phyloP scores from a whole-genome alignment of 2,888 invertebrate genomes.

The Conus canariensis region DNA sequence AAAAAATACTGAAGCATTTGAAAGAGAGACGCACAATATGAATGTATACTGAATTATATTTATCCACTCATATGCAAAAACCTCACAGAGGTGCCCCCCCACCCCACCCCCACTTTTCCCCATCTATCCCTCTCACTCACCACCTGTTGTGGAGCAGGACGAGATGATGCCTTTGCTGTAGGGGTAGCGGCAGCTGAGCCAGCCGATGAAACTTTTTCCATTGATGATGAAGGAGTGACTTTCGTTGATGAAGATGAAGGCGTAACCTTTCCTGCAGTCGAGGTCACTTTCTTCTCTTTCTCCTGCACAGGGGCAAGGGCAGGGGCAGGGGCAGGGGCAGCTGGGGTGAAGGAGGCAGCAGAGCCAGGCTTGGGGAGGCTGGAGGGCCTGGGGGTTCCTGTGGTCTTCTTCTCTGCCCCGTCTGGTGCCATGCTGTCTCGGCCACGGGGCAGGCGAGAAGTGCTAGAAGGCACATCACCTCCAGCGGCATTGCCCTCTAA shows the following conservation, averaged over 20 bases:
- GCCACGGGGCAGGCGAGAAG: conserved; percentile 51
- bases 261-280: background rate
- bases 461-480: conserved; percentile 46
- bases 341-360: conserved; percentile 9
- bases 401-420: conserved; percentile 48
- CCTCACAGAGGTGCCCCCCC: too few species aligned
- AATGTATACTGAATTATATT: too few species aligned
- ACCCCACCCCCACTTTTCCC: too few species aligned
- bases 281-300: background rate
- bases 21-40: too few species aligned
- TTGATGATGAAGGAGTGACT: background rate
- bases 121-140: too few species aligned
- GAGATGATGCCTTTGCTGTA: conserved; percentile 1
- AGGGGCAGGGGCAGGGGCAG: conserved; percentile 1
- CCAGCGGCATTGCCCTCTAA: conserved; percentile 47
- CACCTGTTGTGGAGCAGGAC: conserved; percentile 28
- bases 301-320: background rate
- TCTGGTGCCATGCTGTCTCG: conserved; percentile 55
- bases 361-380: conserved; percentile 31
- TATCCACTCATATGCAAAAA: too few species aligned
- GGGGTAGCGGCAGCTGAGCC: background rate
- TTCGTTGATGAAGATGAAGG: background rate
- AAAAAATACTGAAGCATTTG: too few species aligned
- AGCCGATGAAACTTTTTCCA: background rate
- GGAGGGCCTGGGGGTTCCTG: conserved; percentile 35